Evolutionary conservation across 2,797 vertebrate genomes (phyloP).

Genomic region (Alosa sapidissima): DNA sequence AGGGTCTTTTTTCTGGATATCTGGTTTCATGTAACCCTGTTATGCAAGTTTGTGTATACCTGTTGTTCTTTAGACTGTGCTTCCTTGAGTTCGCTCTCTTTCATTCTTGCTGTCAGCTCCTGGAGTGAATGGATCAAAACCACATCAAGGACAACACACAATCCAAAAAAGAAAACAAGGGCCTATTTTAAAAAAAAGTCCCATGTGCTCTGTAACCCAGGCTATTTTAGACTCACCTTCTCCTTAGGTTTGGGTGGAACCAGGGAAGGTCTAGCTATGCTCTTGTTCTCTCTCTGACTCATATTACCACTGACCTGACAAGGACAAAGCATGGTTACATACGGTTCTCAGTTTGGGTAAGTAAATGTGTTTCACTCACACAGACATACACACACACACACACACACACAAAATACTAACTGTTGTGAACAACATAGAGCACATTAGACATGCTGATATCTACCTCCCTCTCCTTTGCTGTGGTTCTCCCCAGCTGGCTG

Average conservation of each 20-base stretch:
- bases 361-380: background rate
- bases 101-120: background rate
- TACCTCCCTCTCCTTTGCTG: constrained; percentile 50
- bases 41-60: background rate
- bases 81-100: background rate
- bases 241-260: constrained; percentile 21
- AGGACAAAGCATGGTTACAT: background rate
- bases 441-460: background rate
- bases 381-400: background rate
- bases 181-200: background rate
- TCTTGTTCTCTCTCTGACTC: constrained; percentile 10
- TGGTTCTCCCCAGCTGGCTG: constrained; percentile 31
- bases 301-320: background rate
- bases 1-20: background rate
- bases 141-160: constrained; percentile 11
- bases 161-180: background rate
- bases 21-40: background rate
- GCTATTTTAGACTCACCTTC: constrained; percentile 17
- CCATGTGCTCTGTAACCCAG: background rate
- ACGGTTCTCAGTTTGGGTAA: background rate
- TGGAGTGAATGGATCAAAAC: background rate
- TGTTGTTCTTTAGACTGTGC: background rate
- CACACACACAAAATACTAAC: background rate
- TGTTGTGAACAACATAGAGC: background rate
- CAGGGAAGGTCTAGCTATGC: background rate